Evolutionary conservation across 2,797 vertebrate species (phyloP), one percentile per base, ranked within the genome.

Genomic region (Enteromius afrohamiltoni): DNA sequence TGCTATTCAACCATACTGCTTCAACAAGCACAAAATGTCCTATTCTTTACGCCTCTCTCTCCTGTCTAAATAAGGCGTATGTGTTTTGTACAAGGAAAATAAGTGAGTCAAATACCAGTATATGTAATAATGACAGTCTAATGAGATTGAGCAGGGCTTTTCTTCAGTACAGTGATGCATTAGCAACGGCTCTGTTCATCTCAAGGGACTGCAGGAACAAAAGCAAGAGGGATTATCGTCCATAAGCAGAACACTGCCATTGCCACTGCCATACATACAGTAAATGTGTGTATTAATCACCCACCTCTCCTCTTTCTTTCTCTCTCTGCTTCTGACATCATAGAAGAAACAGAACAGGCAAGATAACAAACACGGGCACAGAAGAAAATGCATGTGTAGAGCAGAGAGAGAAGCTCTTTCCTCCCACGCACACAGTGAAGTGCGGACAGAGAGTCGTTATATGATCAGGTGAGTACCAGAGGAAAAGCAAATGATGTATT

Each of bases 141-240:
- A 84, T 68, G 58, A 71, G 60, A 79, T 65, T 75, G 51, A 73
- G 64, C 55, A 77, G 70, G 70, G 31, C 31, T 80, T 81, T 79
- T 19, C 31, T 37, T 40, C 78, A 47, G 77, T 71, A 64, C 55
- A 70, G 78, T 77, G 58, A 80, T 86, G 53, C 68, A 73, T 83
- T 70, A 70, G 37, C 78, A 82, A 68, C 51, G 51, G 47, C 77
- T 82, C 45, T 82, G 86, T 79, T 85, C 53, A 84, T 87, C 82
- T 82, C 45, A 65, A 62, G 78, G 65, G 65, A 49, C 19, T 16
- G 47, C 58, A 77, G 40, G 53, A 73, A 79, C 71, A 81, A 79
- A 84, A 85, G 75, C 79, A 45, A 83, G 65, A 84, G 26, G 69
- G 45, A 87, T 83, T 83, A 83, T 82, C 68, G 19, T 86, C 60